Percentiles rank a stretch among this genome's conserved stretches.
phyloP scores from a whole-genome alignment of 2,888 invertebrate species.

The Neoaliturus tenellus region DNA sequence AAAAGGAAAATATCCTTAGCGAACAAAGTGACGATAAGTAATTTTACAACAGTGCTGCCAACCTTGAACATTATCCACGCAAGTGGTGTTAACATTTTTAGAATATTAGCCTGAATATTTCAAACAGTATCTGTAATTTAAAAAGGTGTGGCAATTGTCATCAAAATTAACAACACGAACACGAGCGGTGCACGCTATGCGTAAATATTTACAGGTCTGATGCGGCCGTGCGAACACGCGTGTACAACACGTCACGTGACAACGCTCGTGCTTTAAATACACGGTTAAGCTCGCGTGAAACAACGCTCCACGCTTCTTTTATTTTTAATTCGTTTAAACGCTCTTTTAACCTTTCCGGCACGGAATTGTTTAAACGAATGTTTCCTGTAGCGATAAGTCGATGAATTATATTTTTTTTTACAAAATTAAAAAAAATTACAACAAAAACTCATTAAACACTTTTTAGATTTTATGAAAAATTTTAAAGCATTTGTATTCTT shows the following conservation, averaged over 20 bases:
- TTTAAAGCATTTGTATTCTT: too few relatives aligned
- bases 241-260: not conserved
- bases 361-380: too few relatives aligned
- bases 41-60: not conserved
- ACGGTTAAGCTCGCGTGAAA: too few relatives aligned
- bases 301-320: too few relatives aligned
- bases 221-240: conserved; percentile 15
- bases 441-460: too few relatives aligned
- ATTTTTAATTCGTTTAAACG: conserved; percentile 1
- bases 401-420: too few relatives aligned
- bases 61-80: not conserved
- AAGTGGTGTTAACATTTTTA: not conserved
- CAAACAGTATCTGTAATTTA: conserved; percentile 16
- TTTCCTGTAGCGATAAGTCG: too few relatives aligned
- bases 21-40: not conserved
- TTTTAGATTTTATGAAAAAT: too few relatives aligned
- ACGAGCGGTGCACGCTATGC: too few relatives aligned
- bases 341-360: not conserved
- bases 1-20: too few relatives aligned
- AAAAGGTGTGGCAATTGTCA: conserved; percentile 35
- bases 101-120: not conserved
- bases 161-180: not conserved
- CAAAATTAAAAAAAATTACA: too few relatives aligned
- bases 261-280: too few relatives aligned
- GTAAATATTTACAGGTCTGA: conserved; percentile 23